phyloP scores from a whole-genome alignment of 2,888 invertebrate genomes.

The Luperina nickerlii region DNA sequence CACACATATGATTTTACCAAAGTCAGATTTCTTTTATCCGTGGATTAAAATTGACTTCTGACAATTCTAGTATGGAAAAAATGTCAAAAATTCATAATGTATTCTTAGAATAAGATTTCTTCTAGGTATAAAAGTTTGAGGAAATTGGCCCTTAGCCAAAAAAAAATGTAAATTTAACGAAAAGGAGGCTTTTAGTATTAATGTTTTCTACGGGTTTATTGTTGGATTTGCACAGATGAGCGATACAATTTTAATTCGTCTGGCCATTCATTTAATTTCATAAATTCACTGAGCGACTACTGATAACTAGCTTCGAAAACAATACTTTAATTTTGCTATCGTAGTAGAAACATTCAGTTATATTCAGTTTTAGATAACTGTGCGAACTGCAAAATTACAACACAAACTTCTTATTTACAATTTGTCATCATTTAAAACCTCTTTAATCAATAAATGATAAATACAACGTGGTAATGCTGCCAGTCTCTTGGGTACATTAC shows the following conservation, averaged over 20 bases:
- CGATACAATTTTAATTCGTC: neutral
- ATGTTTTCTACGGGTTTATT: neutral
- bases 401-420: neutral
- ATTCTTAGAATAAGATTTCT: neutral
- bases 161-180: neutral
- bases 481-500: no score
- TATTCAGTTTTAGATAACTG: neutral
- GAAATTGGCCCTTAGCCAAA: neutral
- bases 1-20: neutral
- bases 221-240: neutral
- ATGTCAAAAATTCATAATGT: no score
- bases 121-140: neutral
- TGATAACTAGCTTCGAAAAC: constrained; percentile 7
- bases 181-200: neutral
- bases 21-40: neutral
- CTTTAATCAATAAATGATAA: neutral
- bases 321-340: constrained; percentile 10
- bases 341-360: constrained; percentile 4
- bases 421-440: neutral
- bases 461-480: no score
- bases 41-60: neutral
- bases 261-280: constrained; percentile 8
- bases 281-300: constrained; percentile 7
- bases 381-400: neutral
- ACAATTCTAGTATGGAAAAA: neutral